Conservation (phyloP, 2,797 vertebrate species). For the Trematomus bernacchii region DNA sequence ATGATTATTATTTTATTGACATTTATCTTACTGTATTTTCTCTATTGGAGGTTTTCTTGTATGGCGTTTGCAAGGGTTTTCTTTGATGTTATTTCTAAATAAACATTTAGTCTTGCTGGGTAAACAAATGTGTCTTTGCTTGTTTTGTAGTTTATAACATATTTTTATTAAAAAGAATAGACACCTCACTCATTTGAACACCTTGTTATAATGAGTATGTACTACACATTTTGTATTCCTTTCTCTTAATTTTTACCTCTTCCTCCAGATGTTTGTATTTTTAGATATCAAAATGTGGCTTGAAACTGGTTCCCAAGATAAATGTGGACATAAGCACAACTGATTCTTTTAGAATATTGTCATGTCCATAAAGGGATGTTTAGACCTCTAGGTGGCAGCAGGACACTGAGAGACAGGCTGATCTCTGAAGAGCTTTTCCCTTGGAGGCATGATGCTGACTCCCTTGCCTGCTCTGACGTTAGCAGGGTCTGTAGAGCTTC, state of each 20-base stretch:
- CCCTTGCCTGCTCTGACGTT: slow-evolving; percentile 53
- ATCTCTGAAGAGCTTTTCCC: slow-evolving; percentile 23
- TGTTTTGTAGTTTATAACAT: background rate
- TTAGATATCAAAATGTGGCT: background rate
- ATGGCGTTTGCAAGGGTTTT: slow-evolving; percentile 53
- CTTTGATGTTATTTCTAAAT: slow-evolving; percentile 80
- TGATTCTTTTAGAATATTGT: background rate
- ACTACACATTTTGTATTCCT: background rate
- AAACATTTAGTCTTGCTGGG: slow-evolving; percentile 70
- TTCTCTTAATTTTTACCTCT: background rate
- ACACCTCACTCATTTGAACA: background rate
- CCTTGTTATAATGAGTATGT: background rate
- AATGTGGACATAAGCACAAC: background rate
- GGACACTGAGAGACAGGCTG: slow-evolving; percentile 12
- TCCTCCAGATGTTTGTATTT: background rate
- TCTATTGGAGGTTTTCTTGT: slow-evolving; percentile 42
- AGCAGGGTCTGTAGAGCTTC: slow-evolving; percentile 35
- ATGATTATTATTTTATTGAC: slow-evolving; percentile 57
- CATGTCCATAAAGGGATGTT: background rate
- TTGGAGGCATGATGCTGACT: slow-evolving; percentile 51
- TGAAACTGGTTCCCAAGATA: background rate
- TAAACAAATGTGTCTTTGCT: slow-evolving; percentile 6
- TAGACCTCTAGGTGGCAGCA: slow-evolving; percentile 75
- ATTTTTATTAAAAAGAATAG: background rate
- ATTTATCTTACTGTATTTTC: slow-evolving; percentile 64